phyloP scores from a whole-genome alignment of 2,888 invertebrate species.

The Drosophila helvetica region DNA sequence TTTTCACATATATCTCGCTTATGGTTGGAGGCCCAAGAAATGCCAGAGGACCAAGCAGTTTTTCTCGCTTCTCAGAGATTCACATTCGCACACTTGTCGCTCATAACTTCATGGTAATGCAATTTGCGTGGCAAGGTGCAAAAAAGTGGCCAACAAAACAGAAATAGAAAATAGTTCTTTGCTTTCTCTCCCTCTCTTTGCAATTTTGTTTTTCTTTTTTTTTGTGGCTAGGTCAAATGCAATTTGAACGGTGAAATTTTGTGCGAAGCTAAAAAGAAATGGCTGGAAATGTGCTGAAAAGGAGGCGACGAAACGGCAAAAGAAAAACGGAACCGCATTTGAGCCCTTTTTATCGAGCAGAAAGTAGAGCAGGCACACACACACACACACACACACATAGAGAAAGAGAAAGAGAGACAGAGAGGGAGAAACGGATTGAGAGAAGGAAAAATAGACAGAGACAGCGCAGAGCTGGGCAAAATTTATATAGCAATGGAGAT shows the following conservation, averaged over 20 bases:
- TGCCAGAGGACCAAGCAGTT: slow-evolving; percentile 12
- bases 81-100: slow-evolving; percentile 75
- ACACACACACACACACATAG: slow-evolving; percentile 27
- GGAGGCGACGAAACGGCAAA: slow-evolving; percentile 51
- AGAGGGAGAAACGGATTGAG: slow-evolving; percentile 7
- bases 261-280: slow-evolving; percentile 51
- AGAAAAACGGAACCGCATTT: slow-evolving; percentile 75
- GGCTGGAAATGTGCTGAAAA: slow-evolving; percentile 71
- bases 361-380: slow-evolving; percentile 42
- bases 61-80: slow-evolving; percentile 49
- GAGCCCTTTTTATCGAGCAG: slow-evolving; percentile 75
- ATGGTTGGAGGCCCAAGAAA: slow-evolving; percentile 22
- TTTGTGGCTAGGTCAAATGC: slow-evolving; percentile 38
- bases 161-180: slow-evolving; percentile 62
- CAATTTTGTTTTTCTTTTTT: slow-evolving; percentile 6
- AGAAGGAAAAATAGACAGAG: slow-evolving; percentile 9
- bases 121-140: slow-evolving; percentile 53
- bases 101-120: slow-evolving; percentile 67
- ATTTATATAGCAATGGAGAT: slow-evolving; percentile 63
- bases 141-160: slow-evolving; percentile 44
- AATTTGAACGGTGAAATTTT: slow-evolving; percentile 49
- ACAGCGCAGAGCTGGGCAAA: slow-evolving; percentile 52
- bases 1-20: slow-evolving; percentile 25
- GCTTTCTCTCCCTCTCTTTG: slow-evolving; percentile 28
- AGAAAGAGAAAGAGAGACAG: slow-evolving; percentile 11